Evolutionary conservation across 2,888 invertebrate species (phyloP).

Genomic region (Drosophila borborema): DNA sequence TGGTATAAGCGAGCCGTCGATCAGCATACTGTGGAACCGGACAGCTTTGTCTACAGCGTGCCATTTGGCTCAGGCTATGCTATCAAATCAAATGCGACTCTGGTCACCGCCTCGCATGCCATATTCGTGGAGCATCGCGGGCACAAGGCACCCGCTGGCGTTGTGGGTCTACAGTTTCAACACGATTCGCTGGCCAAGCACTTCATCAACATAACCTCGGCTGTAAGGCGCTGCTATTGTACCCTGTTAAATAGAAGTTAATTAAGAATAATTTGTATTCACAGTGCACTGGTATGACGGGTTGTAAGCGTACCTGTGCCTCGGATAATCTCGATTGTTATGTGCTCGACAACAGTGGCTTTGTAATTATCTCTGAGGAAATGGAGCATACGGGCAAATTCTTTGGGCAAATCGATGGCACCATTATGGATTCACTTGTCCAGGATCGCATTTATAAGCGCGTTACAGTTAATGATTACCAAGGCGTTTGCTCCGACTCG

Average conservation of each 20-base stretch:
- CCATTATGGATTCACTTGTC: conserved; percentile 96
- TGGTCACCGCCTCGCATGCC: conserved; percentile 96
- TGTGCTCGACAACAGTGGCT: conserved; percentile 97
- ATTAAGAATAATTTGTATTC: neutral
- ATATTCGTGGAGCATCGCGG: conserved; percentile 94
- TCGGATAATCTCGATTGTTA: conserved; percentile 96
- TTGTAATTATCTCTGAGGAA: conserved; percentile 95
- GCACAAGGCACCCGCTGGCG: conserved; percentile 94
- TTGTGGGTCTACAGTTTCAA: conserved; percentile 95
- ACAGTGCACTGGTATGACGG: conserved; percentile 88
- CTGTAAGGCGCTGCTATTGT: conserved; percentile 86
- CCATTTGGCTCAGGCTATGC: conserved; percentile 85
- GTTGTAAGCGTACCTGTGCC: conserved; percentile 93
- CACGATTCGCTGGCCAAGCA: conserved; percentile 93
- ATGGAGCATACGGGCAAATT: conserved; percentile 95
- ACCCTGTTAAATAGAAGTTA: neutral
- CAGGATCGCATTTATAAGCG: conserved; percentile 96
- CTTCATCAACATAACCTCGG: conserved; percentile 95
- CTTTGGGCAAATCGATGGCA: conserved; percentile 97
- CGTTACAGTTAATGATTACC: conserved; percentile 94
- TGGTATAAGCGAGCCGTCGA: conserved; percentile 97
- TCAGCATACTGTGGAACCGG: conserved; percentile 93
- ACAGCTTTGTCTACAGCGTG: conserved; percentile 95
- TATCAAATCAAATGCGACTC: conserved; percentile 86
- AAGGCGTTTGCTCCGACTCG: conserved; percentile 92